Evolutionary conservation across 2,888 invertebrate genomes (phyloP).

Genomic region (Cactoblastis cactorum): DNA sequence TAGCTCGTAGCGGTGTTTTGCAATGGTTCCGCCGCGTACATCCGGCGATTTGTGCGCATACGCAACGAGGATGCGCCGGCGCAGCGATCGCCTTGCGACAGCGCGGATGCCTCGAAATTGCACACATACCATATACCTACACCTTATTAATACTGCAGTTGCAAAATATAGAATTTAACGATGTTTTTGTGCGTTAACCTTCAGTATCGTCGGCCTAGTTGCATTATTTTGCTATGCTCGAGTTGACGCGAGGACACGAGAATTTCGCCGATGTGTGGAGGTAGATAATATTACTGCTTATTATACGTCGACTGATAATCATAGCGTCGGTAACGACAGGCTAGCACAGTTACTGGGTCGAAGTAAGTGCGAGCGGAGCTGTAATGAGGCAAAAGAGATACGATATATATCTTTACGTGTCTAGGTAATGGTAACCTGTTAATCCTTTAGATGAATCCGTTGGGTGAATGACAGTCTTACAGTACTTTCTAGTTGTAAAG

Average conservation of each 20-base stretch:
- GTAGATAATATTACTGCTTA: constrained; percentile 25
- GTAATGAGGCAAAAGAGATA: constrained; percentile 8
- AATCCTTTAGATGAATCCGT: constrained; percentile 4
- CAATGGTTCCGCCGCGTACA: constrained; percentile 65
- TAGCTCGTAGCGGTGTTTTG: constrained; percentile 39
- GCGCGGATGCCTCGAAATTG: constrained; percentile 72
- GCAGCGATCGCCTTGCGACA: constrained; percentile 63
- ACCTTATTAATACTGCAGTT: constrained; percentile 73
- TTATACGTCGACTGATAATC: constrained; percentile 22
- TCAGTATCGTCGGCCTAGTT: constrained; percentile 65
- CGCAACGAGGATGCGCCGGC: constrained; percentile 71
- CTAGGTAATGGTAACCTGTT: background rate
- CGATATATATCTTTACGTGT: constrained; percentile 7
- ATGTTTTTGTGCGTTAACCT: constrained; percentile 70
- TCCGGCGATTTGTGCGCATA: constrained; percentile 68
- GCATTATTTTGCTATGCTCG: constrained; percentile 71
- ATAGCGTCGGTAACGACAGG: constrained; percentile 17
- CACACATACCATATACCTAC: constrained; percentile 56
- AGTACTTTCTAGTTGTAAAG: background rate
- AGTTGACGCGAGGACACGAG: constrained; percentile 64
- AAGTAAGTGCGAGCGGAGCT: background rate
- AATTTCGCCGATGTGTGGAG: constrained; percentile 37
- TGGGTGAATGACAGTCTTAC: constrained; percentile 1
- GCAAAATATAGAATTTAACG: constrained; percentile 68
- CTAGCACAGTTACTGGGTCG: constrained; percentile 7